A percentile compares a stretch with the other conserved stretches of the same genome.
phyloP scores from a whole-genome alignment of 1,140 invertebrate genomes.

The Manduca sexta region DNA sequence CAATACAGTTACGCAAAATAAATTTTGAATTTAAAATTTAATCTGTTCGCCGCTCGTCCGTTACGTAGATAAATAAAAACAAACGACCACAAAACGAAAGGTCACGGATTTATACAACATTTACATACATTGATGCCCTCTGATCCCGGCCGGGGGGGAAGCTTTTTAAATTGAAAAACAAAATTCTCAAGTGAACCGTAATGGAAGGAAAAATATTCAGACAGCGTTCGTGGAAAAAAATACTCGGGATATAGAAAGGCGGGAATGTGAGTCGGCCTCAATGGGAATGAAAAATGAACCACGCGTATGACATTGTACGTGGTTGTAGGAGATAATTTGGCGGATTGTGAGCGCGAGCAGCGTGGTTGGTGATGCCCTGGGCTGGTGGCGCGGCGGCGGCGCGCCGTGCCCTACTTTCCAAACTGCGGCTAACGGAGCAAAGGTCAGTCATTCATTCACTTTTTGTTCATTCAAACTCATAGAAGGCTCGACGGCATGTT shows the following conservation, averaged over 20 bases:
- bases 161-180: not conserved
- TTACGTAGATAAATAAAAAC: not conserved
- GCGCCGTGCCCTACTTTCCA: conserved; percentile 42
- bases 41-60: not conserved
- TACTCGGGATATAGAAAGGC: no score
- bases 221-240: no score
- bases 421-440: conserved; percentile 35
- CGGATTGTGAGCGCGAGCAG: conserved; percentile 4
- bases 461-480: conserved; percentile 14
- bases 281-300: conserved; percentile 4
- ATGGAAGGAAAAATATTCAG: not conserved
- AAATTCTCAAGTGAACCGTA: not conserved
- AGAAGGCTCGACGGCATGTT: conserved; percentile 6
- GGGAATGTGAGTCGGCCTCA: not conserved
- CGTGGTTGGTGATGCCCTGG: conserved; percentile 8
- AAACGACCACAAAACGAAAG: not conserved
- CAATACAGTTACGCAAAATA: conserved; percentile 6
- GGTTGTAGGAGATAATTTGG: conserved; percentile 3
- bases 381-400: conserved; percentile 21
- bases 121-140: not conserved
- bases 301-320: not conserved
- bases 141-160: not conserved
- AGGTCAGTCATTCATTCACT: conserved; percentile 32
- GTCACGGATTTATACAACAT: not conserved
- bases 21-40: conserved; percentile 12